Evolutionary conservation across 2,113 vertebrate species (phyloP), one percentile per base, ranked within the genome.

Genomic region (Gadus macrocephalus): DNA sequence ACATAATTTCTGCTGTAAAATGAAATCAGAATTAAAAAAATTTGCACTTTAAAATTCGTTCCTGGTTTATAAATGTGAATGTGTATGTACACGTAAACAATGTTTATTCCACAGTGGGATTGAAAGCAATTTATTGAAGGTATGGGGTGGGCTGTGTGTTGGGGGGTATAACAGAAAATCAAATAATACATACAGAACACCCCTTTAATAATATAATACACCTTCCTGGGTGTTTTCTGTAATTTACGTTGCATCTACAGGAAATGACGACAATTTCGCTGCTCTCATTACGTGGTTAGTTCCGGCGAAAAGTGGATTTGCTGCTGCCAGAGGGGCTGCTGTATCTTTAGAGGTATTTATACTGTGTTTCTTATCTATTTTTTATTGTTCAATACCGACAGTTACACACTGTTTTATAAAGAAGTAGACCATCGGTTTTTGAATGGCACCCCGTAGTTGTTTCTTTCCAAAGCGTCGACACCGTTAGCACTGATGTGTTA

Each of bases 1-100:
- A 97, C 97, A 99, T 99, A 95, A 96, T 98, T 98, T 98, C 96
- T 99, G 97, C 97, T 99, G 97, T 99, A 99, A 98, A 98, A 98
- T 98, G 96, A 93, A 92, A 92, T 92, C 96, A 96, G 94, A 96
- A 90, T 90, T 91, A 92, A 91, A 88, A 91, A 89, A 88, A 86
- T 83, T 87, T 85, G 86, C 90, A 86, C 85, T 90, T 90, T 90
- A 90, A 69, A 16, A 68, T 81, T 73, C 72, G 66, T 71, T 65
- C 2, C 61, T 84, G 49, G 17, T 22, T 25, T 62, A 14, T 25
- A 62, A 25, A 62, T 62, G 12, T 62, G 12, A 25, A 56, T 56
- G 55, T 20, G 12, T 22, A 22, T 62, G 60, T 22, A 12, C 20
- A 62, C 60, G 5, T 20, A 62, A 20, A 49, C 42, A 11, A 49